Evolutionary conservation across 2,888 invertebrate species (phyloP).

Genomic region (Drosophila affinis): DNA sequence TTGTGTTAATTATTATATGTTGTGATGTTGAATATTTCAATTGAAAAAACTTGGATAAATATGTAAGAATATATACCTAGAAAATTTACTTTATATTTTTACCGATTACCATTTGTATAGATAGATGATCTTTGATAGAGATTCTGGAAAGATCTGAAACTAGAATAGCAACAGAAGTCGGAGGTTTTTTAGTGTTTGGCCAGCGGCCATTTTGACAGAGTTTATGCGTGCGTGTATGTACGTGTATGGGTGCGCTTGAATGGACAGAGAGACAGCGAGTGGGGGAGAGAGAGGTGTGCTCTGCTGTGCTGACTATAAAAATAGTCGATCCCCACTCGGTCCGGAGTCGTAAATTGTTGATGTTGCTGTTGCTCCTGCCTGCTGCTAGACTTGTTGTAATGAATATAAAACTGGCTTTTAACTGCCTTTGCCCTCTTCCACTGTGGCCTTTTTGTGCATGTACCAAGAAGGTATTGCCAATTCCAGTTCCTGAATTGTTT

Average conservation of each 20-base stretch:
- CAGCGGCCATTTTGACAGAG: constrained; percentile 2
- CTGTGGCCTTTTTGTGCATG: constrained; percentile 36
- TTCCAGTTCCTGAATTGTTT: constrained; percentile 41
- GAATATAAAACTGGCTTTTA: constrained; percentile 69
- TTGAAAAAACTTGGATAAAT: no score
- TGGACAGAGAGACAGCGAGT: constrained; percentile 3
- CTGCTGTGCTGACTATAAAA: constrained; percentile 53
- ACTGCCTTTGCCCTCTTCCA: constrained; percentile 45
- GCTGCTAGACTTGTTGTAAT: constrained; percentile 56
- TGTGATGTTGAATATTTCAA: no score
- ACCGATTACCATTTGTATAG: no score
- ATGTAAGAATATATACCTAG: no score
- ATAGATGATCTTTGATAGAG: neutral
- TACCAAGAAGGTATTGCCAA: constrained; percentile 33
- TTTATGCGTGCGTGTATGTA: neutral
- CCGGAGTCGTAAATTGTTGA: constrained; percentile 61
- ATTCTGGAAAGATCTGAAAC: neutral
- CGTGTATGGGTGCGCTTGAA: neutral
- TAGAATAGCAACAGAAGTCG: neutral
- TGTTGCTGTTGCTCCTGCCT: constrained; percentile 33
- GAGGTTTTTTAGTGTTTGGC: neutral
- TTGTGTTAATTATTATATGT: no score
- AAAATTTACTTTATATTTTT: no score
- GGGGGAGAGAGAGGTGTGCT: constrained; percentile 25
- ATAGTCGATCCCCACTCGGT: constrained; percentile 50